Evolutionary conservation across 2,797 vertebrate genomes (phyloP).

Genomic region (Tolypeutes matacus): DNA sequence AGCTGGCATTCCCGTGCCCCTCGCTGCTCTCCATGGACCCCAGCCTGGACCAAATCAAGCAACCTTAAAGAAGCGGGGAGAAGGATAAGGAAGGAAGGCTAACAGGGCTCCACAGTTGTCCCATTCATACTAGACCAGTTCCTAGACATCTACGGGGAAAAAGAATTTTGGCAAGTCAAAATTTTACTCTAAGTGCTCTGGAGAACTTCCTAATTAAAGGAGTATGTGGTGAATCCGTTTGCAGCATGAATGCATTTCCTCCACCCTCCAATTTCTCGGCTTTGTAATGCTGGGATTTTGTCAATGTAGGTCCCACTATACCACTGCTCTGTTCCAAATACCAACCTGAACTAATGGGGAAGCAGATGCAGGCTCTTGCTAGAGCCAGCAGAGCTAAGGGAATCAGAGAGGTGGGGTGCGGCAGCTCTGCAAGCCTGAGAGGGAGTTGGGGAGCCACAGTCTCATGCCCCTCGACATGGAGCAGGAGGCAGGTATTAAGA

Average conservation of each 20-base stretch:
- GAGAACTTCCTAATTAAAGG: not conserved
- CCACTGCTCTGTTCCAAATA: not conserved
- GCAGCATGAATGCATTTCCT: not conserved
- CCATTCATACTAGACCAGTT: rapidly evolving
- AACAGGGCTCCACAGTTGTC: rapidly evolving
- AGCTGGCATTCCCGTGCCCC: not conserved
- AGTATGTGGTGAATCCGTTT: not conserved
- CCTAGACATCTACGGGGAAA: not conserved
- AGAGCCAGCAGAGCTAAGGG: not conserved
- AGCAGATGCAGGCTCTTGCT: rapidly evolving
- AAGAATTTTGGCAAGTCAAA: not conserved
- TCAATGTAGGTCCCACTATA: not conserved
- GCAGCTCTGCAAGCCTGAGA: not conserved
- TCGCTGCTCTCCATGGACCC: not conserved
- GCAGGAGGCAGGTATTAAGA: not conserved
- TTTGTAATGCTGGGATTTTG: not conserved
- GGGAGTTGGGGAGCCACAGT: not conserved
- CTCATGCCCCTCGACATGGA: rapidly evolving
- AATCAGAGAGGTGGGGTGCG: rapidly evolving
- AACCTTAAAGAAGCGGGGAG: not conserved
- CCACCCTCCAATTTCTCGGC: not conserved
- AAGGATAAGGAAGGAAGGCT: not conserved
- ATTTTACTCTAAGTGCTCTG: not conserved
- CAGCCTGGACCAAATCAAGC: not conserved
- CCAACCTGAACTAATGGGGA: no score